Base-by-base conservation (phyloP, 2,797 vertebrate species). In the Rhinophrynus dorsalis region DNA sequence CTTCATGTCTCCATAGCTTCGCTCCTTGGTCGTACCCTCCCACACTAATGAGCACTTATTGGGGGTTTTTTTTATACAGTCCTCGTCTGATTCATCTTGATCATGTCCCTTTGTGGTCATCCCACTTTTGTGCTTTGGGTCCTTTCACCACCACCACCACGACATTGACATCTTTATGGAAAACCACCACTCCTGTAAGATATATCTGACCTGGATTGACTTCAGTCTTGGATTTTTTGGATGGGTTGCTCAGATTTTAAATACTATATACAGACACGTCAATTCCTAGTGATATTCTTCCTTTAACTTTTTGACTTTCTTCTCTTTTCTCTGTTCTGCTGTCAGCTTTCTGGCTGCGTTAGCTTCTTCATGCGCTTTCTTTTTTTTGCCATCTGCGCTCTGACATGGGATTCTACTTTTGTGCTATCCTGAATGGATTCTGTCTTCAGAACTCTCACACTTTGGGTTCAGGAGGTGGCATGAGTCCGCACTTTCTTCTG, bases 121-220 rank as follows among this genome's bases (percentile, higher is more conserved):
- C 90, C 97, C 97, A 99, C 74, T 99, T 98, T 84, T 96, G 97
- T 40, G 97, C 89, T 87, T 99, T 99, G 0, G 95, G 97, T 9
- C 96, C 97, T 99, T 72, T 92, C 83, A 99, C 97, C 97, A 93
- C 97, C 97, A 99, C 97, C 70, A 99, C 97, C 33, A 99, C 95
- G 29, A 97, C 90, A 75, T 99, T 99, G 78, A 97, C 93, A 1
- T 98, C 97, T 92, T 84, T 96, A 88, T 99, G 97, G 69, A 99
- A 84, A 17, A 98, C 94, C 45, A 99, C 97, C 1, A 96, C 95
- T 3, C 97, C 97, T 0, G 94, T 95, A 68, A 99, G 86, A 84
- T 98, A 99, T 74, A 99, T 85, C 81, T 99, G 95, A 62, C 91
- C 92, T 3, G 96, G 95, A 5, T 98, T 99, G 1, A 96, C 95